phyloP scores from a whole-genome alignment of 2,888 invertebrate species.

The Trissonchulus sp. region DNA sequence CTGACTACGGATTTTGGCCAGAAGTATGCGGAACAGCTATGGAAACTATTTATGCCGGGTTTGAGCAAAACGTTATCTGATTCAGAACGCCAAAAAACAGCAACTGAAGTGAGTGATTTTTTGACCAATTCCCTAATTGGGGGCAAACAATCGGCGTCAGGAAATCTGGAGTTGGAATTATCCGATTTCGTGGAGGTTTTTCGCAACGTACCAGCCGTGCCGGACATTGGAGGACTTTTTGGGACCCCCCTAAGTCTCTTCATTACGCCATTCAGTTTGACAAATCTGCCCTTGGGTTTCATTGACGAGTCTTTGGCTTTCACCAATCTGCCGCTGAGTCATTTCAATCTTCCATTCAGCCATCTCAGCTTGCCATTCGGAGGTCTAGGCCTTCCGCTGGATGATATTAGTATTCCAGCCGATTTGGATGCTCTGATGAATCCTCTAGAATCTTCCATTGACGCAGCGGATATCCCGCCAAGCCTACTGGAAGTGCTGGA shows the following conservation, averaged over 20 bases:
- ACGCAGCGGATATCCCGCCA: slow-evolving; percentile 32
- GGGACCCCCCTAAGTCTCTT: slow-evolving; percentile 27
- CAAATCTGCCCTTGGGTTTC: slow-evolving; percentile 31
- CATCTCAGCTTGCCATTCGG: slow-evolving; percentile 30
- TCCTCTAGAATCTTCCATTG: slow-evolving; percentile 16
- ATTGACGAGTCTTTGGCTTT: slow-evolving; percentile 30
- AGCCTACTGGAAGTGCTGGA: slow-evolving; percentile 28
- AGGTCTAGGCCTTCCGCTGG: slow-evolving; percentile 24
- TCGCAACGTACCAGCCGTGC: slow-evolving; percentile 12
- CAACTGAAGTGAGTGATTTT: background rate
- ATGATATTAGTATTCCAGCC: slow-evolving; percentile 24
- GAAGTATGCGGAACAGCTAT: background rate
- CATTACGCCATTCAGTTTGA: slow-evolving; percentile 28
- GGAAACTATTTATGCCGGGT: background rate
- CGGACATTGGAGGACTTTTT: slow-evolving; percentile 30
- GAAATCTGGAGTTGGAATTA: background rate
- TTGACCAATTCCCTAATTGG: background rate
- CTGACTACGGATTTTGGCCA: background rate
- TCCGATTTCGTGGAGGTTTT: background rate
- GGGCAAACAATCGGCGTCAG: background rate
- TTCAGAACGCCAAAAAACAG: background rate
- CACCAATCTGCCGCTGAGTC: slow-evolving; percentile 30
- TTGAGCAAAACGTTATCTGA: background rate
- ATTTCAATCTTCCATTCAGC: slow-evolving; percentile 31
- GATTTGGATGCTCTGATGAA: slow-evolving; percentile 12